phyloP scores from a whole-genome alignment of 2,113 vertebrate species.

The Scatophagus argus region DNA sequence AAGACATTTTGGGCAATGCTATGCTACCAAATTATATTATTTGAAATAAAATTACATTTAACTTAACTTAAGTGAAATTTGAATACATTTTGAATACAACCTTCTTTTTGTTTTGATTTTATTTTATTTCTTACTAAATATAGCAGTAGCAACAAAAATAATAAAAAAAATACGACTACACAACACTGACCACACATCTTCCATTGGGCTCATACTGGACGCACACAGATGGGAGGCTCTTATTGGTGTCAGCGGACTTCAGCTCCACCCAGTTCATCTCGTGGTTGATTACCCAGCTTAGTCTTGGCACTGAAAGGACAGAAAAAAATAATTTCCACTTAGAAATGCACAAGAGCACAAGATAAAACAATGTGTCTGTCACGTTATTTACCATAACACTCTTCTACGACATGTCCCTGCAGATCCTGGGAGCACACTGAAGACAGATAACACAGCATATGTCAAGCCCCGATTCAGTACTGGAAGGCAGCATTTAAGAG shows the following conservation, averaged over 20 bases:
- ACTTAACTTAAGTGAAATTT: no score
- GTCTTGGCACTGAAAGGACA: constrained; percentile 63
- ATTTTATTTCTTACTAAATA: not conserved
- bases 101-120: no score
- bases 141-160: not conserved
- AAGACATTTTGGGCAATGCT: no score
- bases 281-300: constrained; percentile 28
- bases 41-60: no score
- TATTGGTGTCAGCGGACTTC: constrained; percentile 9
- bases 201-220: constrained; percentile 71
- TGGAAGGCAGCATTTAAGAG: not conserved
- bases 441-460: constrained; percentile 21
- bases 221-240: constrained; percentile 52
- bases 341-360: not conserved
- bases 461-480: not conserved
- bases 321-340: not conserved
- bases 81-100: no score
- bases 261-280: constrained; percentile 61
- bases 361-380: not conserved
- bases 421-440: constrained; percentile 68
- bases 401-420: constrained; percentile 26
- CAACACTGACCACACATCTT: constrained; percentile 67
- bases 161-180: not conserved
- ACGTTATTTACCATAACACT: constrained; percentile 67
- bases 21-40: no score